Conservation (phyloP, 1,140 invertebrate genomes). For the Mya arenaria region DNA sequence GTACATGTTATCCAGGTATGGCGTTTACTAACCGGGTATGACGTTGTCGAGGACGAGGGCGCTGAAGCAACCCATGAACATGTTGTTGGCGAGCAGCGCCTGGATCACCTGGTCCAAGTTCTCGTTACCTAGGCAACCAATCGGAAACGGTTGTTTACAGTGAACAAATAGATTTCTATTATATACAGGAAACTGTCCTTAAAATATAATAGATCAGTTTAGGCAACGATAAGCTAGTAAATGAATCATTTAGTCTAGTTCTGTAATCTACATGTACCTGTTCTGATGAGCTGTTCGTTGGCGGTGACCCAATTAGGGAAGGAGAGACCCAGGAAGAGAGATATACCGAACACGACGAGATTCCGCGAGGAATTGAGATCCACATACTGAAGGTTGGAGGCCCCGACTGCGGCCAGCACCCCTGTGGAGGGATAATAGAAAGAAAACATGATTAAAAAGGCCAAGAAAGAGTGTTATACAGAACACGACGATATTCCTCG, state of each 20-base stretch:
- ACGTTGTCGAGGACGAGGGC: constrained; percentile 51
- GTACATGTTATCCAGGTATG: no score
- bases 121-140: constrained; percentile 21
- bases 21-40: constrained; percentile 47
- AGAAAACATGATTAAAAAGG: no score
- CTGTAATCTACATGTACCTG: no score
- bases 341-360: constrained; percentile 93
- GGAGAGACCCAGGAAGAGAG: constrained; percentile 91
- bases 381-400: constrained; percentile 92
- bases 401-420: constrained; percentile 73
- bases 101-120: constrained; percentile 44
- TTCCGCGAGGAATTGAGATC: constrained; percentile 90
- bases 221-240: no score
- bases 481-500: constrained; percentile 91
- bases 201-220: no score
- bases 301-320: constrained; percentile 86
- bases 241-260: no score
- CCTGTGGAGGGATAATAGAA: constrained; percentile 80
- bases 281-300: constrained; percentile 53
- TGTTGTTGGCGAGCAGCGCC: constrained; percentile 53
- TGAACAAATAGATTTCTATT: no score
- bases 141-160: no score
- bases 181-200: no score
- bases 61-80: constrained; percentile 55
- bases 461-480: constrained; percentile 94